These are phyloP conservation scores for Dicerorhinus sumatrensis DNA, from an alignment of 2,113 vertebrate genomes.

Conservation along the genomic window DNA sequence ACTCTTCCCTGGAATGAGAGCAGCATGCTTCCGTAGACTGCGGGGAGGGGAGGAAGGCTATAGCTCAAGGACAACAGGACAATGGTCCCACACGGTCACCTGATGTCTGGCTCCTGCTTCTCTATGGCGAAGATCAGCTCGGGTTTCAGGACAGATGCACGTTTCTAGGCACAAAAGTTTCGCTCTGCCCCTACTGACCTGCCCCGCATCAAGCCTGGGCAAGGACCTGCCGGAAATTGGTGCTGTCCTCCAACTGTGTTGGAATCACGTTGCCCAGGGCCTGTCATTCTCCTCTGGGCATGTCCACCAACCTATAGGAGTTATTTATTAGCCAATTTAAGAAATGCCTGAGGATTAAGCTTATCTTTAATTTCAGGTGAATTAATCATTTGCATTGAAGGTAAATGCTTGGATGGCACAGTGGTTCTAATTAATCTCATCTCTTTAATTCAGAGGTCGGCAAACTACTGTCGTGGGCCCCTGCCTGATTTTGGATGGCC, in stretches of 20 bases:
- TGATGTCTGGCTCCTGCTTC: neutral
- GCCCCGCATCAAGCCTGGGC: neutral
- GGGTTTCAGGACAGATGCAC: neutral
- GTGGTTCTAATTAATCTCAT: neutral
- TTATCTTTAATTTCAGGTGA: neutral
- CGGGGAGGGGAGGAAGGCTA: neutral
- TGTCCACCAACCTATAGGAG: neutral
- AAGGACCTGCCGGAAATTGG: neutral
- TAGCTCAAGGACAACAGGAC: neutral
- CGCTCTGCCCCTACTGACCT: neutral
- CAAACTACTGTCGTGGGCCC: neutral
- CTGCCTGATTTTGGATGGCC: neutral
- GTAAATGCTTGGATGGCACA: neutral
- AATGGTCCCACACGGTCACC: neutral
- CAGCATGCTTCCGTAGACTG: neutral
- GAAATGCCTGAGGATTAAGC: neutral
- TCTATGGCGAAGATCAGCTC: neutral
- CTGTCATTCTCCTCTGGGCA: neutral
- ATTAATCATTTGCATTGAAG: neutral
- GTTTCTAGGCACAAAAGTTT: neutral
- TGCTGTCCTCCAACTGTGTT: neutral
- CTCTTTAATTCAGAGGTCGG: neutral
- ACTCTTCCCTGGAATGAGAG: neutral
- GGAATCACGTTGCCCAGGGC: neutral
- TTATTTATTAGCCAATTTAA: neutral